These are phyloP conservation scores for Microtus montanus DNA, from an alignment of 2,113 vertebrate genomes.

Conservation along the genomic window DNA sequence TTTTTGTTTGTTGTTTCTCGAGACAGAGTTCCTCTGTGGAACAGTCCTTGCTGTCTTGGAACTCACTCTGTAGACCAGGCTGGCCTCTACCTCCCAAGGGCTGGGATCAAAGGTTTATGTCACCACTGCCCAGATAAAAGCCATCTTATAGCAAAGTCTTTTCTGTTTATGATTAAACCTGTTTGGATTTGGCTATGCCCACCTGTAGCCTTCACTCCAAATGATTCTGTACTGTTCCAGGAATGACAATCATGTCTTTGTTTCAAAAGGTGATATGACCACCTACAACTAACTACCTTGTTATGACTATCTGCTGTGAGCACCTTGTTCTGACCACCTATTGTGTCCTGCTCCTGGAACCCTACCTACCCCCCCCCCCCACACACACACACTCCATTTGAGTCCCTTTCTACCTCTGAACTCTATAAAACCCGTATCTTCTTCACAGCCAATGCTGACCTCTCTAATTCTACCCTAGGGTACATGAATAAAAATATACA, in stretches of 20 bases:
- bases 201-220: not conserved
- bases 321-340: not conserved
- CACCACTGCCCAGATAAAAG: not conserved
- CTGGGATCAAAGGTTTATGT: not conserved
- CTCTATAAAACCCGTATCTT: not conserved
- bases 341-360: not conserved
- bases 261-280: not conserved
- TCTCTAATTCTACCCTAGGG: not conserved
- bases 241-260: not conserved
- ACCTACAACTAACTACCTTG: not conserved
- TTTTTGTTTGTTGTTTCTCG: not conserved
- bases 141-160: not conserved
- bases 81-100: not conserved
- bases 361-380: not conserved
- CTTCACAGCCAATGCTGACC: not conserved
- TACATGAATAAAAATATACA: not conserved
- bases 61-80: not conserved
- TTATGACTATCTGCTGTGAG: not conserved
- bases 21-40: not conserved
- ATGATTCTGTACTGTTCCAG: not conserved
- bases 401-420: accelerated
- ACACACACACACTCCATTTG: not conserved
- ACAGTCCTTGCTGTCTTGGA: not conserved
- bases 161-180: not conserved
- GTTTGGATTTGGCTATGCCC: not conserved